Evolutionary conservation across 2,888 invertebrate species (phyloP), one percentile per base, ranked within the genome.

Genomic region (Sthenelais limicola): DNA sequence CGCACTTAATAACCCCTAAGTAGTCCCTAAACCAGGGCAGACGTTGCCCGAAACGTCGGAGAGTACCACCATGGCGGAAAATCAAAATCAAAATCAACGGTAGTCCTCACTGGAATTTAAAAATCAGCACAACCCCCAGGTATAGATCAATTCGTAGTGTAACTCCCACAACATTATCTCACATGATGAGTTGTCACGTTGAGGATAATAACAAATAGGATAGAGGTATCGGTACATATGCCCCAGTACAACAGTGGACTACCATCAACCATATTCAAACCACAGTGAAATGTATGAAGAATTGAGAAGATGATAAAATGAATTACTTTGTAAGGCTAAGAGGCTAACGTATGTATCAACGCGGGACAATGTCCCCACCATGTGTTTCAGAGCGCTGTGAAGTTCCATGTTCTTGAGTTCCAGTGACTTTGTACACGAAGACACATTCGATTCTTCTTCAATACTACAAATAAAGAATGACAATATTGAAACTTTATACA

Each of bases 391-490:
- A 18, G 83, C 80, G n/a, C 77, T 70, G 67, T 83, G 79, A 28
- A 87, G 78, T 26, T 86, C 84, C 80, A 80, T 81, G 73, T 87
- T 87, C 74, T 85, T 86, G 35, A 82, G 73, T 58, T 83, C 81
- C 49, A 87, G 79, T 15, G 81, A 82, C 5, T 83, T 79, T 1
- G 86, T 83, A 74, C 86, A 87, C 1, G 84, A 83, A 2, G 86
- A 85, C 18, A 84, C 78, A 43, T 82, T 80, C 80, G 84, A 83
- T 72, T 87, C 87, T 73, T 86, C 86, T 73, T 86, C 85, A 28
- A 87, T 73, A 79, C 87, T 87, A 80, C 79, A 21, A 52, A 30
- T 12, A 15, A 43, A 38, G 30, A 48, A 26, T 12, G 47, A 3
- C 26, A 56, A 56, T 56, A 56, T 26, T 52, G 26, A 52, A 52